Base-by-base conservation (phyloP, 2,888 invertebrate genomes). In the Trachelus tabidus region DNA sequence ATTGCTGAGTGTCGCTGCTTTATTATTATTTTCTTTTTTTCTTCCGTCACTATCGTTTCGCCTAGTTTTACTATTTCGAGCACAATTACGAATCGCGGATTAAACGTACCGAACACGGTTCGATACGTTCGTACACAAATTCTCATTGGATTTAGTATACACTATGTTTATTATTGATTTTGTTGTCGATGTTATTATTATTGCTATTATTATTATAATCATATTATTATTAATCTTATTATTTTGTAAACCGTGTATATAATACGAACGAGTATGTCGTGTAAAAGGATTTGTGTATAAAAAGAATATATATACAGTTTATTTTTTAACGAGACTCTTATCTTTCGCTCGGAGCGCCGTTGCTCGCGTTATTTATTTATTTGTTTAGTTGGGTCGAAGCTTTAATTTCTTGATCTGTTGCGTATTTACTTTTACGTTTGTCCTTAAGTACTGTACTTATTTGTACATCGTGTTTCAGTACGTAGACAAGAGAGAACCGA, bases 211-310 rank as follows among this genome's bases (percentile, higher is more conserved):
- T 56, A 56, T 56, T 56, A 23, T 9, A 23, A 73, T 34, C 35
- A 71, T 6, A 37, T 73, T 73, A 68, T 77, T 23, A 9, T 56
- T 40, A n/a, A n/a, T 40, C 23, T 40, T 56, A 56, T 77, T 40
- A 69, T 78, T 78, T 78, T 75, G 77, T 78, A 78, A 78, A 69
- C 34, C 71, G 33, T 78, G 78, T 78, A 78, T 76, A 78, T 78
- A 74, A 23, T 34, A 68, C 68, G 34, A 34, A 77, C 75, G 34
- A 77, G 35, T 77, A n/a, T 34, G 77, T 34, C 75, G 56, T 77
- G 75, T 78, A 56, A 34, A 76, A 37, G 30, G 76, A 76, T 71
- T 78, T 73, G 31, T 78, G 78, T 78, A 76, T 76, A 56, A 56
- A 40, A 23, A 56, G 56, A 56, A 56, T 76, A 76, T 78, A 78